Evolutionary conservation across 2,888 invertebrate genomes (phyloP).

Genomic region (Cephus nigrinus): DNA sequence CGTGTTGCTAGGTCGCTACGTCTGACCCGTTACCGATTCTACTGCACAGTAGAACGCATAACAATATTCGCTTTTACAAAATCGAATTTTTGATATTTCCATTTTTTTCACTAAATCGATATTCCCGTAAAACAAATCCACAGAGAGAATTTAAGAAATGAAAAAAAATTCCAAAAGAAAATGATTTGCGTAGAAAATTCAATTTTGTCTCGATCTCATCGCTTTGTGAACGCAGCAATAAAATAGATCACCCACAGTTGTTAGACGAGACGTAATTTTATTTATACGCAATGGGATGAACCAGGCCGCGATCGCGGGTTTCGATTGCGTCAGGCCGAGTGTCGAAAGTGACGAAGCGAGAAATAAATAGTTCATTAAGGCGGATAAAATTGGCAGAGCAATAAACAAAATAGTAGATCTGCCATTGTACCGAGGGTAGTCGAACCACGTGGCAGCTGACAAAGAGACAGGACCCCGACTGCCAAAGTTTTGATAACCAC

Average conservation of each 20-base stretch:
- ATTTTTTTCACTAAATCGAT: background rate
- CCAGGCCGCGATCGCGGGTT: background rate
- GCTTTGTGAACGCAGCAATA: background rate
- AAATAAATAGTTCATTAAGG: background rate
- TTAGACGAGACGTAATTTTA: background rate
- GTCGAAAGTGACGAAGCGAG: background rate
- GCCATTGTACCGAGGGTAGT: background rate
- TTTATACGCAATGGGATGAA: background rate
- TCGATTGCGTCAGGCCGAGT: background rate
- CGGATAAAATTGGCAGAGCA: background rate
- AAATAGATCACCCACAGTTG: background rate
- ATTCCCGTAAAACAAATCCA: background rate
- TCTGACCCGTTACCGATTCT: conserved; percentile 23
- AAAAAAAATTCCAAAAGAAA: background rate
- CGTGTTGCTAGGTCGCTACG: conserved; percentile 32
- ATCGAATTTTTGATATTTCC: background rate
- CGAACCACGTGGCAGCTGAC: background rate
- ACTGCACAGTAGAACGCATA: background rate
- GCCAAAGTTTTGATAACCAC: conserved; percentile 17
- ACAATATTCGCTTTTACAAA: background rate
- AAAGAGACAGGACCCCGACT: background rate
- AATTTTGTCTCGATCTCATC: background rate
- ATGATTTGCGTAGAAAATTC: background rate
- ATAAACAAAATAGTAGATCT: conserved; percentile 1
- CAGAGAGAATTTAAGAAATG: too few relatives aligned